Conservation (phyloP, 1,140 invertebrate species). For the Limonius californicus region DNA sequence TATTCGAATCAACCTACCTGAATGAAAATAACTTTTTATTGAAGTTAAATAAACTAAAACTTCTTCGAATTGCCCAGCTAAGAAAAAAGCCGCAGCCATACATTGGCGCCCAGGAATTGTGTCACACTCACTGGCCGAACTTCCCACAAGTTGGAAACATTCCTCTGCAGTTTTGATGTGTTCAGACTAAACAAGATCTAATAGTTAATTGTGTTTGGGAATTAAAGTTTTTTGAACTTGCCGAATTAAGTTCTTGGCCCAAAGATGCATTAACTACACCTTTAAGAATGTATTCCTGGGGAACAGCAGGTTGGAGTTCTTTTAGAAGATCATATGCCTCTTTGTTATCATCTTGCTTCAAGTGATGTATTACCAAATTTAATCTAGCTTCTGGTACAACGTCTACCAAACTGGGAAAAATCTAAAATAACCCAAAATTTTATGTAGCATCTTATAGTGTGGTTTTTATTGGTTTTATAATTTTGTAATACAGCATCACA, state of each 20-base stretch:
- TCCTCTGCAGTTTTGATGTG: constrained; percentile 93
- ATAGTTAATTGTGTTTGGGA: constrained; percentile 3
- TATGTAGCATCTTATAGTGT: not conserved
- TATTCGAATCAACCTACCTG: no score
- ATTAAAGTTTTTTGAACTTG: constrained; percentile 49
- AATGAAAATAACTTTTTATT: constrained; percentile 80
- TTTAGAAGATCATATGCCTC: constrained; percentile 91
- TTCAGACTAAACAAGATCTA: constrained; percentile 65
- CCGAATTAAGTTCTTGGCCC: constrained; percentile 88
- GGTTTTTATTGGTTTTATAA: no score
- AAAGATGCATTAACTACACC: constrained; percentile 92
- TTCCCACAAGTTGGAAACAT: constrained; percentile 94
- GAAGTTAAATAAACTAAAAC: constrained; percentile 95
- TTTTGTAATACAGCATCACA: no score
- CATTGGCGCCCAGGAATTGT: constrained; percentile 92
- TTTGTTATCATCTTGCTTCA: constrained; percentile 85
- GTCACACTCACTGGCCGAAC: constrained; percentile 93
- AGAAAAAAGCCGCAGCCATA: constrained; percentile 95
- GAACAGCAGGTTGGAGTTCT: constrained; percentile 87
- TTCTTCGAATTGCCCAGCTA: constrained; percentile 93
- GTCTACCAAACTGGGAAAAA: constrained; percentile 88
- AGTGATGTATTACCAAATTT: constrained; percentile 94
- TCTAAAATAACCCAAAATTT: constrained; percentile 49
- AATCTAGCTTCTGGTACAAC: constrained; percentile 94
- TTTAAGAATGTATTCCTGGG: constrained; percentile 95